phyloP scores from a whole-genome alignment of 2,888 invertebrate genomes.

The Agrotis ipsilon region DNA sequence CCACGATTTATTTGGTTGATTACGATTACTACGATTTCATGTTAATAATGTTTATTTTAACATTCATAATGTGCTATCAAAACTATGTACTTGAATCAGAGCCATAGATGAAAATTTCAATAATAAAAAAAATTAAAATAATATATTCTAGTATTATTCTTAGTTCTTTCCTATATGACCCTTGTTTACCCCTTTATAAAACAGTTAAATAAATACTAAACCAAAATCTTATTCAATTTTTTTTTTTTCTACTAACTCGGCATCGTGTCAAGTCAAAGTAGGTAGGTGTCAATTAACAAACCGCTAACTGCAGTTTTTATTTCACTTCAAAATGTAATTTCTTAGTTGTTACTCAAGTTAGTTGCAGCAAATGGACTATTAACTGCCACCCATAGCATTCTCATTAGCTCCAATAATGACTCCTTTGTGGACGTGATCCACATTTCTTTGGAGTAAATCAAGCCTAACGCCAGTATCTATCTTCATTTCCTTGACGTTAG shows the following conservation, averaged over 20 bases:
- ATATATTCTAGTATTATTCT: background rate
- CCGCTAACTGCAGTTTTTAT: slow-evolving; percentile 49
- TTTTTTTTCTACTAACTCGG: background rate
- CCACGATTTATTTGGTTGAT: no score
- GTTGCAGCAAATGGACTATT: slow-evolving; percentile 62
- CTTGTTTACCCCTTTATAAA: background rate
- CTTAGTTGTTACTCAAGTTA: slow-evolving; percentile 44
- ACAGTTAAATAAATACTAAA: background rate
- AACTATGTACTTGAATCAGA: background rate
- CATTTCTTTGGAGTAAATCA: slow-evolving; percentile 48
- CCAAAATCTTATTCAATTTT: background rate
- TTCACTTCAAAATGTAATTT: slow-evolving; percentile 32
- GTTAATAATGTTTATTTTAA: background rate
- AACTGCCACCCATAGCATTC: slow-evolving; percentile 44
- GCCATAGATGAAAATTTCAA: background rate
- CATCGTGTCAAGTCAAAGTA: background rate
- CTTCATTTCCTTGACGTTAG: slow-evolving; percentile 5
- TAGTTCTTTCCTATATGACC: background rate
- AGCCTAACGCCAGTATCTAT: slow-evolving; percentile 19
- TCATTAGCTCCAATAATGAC: slow-evolving; percentile 55
- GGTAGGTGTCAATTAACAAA: slow-evolving; percentile 40
- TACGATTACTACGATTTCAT: background rate
- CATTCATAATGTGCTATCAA: background rate
- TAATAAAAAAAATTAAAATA: no score
- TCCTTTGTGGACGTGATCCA: slow-evolving; percentile 53